These are phyloP conservation scores for Tupaia chinensis DNA, from an alignment of 2,113 vertebrate genomes.

Conservation along the genomic window DNA sequence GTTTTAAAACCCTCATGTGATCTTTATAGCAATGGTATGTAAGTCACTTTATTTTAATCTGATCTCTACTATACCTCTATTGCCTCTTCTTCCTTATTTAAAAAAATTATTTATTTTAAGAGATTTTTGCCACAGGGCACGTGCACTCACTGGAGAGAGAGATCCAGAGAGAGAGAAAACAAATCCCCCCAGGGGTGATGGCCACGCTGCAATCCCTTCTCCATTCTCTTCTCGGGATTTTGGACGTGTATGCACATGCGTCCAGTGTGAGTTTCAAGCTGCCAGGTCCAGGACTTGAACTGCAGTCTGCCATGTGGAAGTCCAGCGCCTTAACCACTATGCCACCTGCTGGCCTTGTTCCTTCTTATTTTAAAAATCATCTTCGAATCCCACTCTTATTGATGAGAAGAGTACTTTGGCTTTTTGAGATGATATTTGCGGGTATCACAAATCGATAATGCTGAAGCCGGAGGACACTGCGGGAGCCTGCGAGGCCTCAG, in stretches of 20 bases:
- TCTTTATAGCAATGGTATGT: neutral
- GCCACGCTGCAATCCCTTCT: too few relatives aligned
- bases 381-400: neutral
- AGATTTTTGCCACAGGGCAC: too few relatives aligned
- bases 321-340: too few relatives aligned
- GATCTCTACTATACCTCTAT: neutral
- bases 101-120: neutral
- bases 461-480: neutral
- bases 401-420: conserved; percentile 18
- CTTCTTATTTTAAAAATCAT: conserved; percentile 31
- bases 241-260: too few relatives aligned
- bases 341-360: too few relatives aligned
- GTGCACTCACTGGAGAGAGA: too few relatives aligned
- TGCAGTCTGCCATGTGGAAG: too few relatives aligned
- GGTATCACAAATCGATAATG: conserved; percentile 28
- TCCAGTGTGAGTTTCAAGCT: too few relatives aligned
- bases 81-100: neutral
- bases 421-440: conserved; percentile 34
- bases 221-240: too few relatives aligned
- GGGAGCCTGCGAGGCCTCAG: neutral
- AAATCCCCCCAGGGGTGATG: too few relatives aligned
- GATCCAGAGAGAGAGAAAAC: too few relatives aligned
- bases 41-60: neutral
- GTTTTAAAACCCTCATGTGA: neutral
- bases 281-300: too few relatives aligned